These are phyloP conservation scores for Sebastes ruberrimus DNA, from an alignment of 2,797 vertebrate species.

Conservation along the genomic window DNA sequence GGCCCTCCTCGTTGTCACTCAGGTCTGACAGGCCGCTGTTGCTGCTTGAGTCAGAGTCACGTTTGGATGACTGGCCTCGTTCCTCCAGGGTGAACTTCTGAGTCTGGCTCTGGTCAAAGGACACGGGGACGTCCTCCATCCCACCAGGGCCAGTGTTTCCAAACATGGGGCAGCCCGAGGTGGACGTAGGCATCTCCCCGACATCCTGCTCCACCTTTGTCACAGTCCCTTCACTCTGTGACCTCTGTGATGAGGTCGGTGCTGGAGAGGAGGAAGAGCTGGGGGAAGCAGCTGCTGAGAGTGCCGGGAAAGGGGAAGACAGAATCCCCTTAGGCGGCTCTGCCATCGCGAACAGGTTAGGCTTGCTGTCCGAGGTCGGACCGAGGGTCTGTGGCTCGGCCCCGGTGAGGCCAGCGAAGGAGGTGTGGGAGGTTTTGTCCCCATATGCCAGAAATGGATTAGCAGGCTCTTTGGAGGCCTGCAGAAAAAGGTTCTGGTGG, in stretches of 20 bases:
- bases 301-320: conserved; percentile 82
- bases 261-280: conserved; percentile 73
- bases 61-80: conserved; percentile 90
- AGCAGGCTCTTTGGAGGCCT: conserved; percentile 91
- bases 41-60: conserved; percentile 95
- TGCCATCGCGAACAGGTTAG: conserved; percentile 92
- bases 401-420: conserved; percentile 84
- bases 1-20: conserved; percentile 94
- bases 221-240: conserved; percentile 82
- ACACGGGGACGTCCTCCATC: conserved; percentile 81
- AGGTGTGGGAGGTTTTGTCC: conserved; percentile 87
- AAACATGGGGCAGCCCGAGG: conserved; percentile 77
- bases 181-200: conserved; percentile 83
- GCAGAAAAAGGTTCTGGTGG: conserved; percentile 97
- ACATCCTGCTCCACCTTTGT: conserved; percentile 82
- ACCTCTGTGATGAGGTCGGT: conserved; percentile 78
- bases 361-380: conserved; percentile 83
- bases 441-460: conserved; percentile 95
- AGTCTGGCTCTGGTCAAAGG: conserved; percentile 88
- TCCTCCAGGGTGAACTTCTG: conserved; percentile 96
- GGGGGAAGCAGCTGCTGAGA: conserved; percentile 59
- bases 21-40: conserved; percentile 98
- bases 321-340: conserved; percentile 92
- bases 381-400: conserved; percentile 67
- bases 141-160: conserved; percentile 65